Base-by-base conservation (phyloP, 2,113 vertebrate species). In the Pelmatolapia mariae region DNA sequence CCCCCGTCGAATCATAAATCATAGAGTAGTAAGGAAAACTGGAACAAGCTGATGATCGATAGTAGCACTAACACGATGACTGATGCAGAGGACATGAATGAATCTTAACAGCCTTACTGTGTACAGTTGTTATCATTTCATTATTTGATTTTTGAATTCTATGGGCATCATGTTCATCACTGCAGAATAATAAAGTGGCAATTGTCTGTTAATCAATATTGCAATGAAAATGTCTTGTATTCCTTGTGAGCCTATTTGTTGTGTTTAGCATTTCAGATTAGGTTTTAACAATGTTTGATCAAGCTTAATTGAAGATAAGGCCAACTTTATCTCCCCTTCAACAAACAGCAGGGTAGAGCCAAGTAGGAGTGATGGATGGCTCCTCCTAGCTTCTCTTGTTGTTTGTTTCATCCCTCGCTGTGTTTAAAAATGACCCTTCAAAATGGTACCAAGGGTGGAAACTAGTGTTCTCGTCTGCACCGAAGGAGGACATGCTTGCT, bases 351-450 rank as follows among this genome's bases (percentile, higher is more conserved):
- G 83, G 61, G 83, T 76, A 84, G 76, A 90, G 83, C 79, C 83
- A 89, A 92, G 91, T 90, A 82, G 88, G 86, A 86, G 90, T 95
- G 95, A 96, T 94, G 88, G 93, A 96, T 96, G 89, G 87, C 45
- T 66, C 86, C 59, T 92, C 89, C 87, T 61, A 86, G 79, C 80
- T 82, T 84, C 86, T 88, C 52, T 89, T 84, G 82, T 91, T 94
- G 92, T 94, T 96, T 94, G 93, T 93, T 94, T 94, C 94, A 83
- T 93, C 86, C 80, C 89, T 91, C 38, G 90, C 93, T 92, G 94
- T 94, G 91, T 94, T 95, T 95, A 94, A 95, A 96, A 96, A 96
- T 92, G 94, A 95, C 93, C 95, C 94, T 94, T 96, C 94, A 94
- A 92, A 94, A 91, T 19, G 47, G 89, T 86, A 86, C 89, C 83